phyloP scores from a whole-genome alignment of 2,888 invertebrate species.

The Chymomyza procnemis region DNA sequence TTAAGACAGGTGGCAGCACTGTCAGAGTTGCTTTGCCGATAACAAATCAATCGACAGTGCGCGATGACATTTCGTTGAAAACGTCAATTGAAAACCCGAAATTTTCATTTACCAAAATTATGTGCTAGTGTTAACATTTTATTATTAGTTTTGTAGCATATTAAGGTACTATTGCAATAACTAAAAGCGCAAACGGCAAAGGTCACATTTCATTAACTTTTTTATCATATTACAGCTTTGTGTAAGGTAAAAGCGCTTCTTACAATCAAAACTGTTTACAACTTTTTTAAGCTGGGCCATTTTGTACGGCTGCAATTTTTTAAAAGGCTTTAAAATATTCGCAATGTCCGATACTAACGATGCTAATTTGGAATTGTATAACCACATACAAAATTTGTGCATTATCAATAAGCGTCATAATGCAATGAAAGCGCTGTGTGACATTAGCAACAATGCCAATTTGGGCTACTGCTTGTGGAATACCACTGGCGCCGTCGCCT shows the following conservation, averaged over 20 bases:
- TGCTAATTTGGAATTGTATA: background rate
- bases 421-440: conserved; percentile 2
- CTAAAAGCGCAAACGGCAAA: too few species aligned
- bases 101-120: background rate
- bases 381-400: conserved; percentile 14
- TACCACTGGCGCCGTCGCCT: conserved; percentile 14
- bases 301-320: too few species aligned
- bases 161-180: too few species aligned
- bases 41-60: background rate
- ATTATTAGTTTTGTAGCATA: too few species aligned
- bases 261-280: too few species aligned
- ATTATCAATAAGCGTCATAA: background rate
- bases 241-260: too few species aligned
- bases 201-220: too few species aligned
- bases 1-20: background rate
- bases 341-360: background rate
- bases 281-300: too few species aligned
- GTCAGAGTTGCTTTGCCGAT: background rate
- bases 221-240: too few species aligned
- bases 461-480: conserved; percentile 17
- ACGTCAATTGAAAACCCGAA: background rate
- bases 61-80: background rate
- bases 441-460: background rate
- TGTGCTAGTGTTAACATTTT: background rate
- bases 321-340: too few species aligned